Percentiles rank a stretch among this genome's conserved stretches.
These are phyloP conservation scores for Monomorium pharaonis DNA, from an alignment of 1,140 invertebrate genomes.

Conservation along the genomic window DNA sequence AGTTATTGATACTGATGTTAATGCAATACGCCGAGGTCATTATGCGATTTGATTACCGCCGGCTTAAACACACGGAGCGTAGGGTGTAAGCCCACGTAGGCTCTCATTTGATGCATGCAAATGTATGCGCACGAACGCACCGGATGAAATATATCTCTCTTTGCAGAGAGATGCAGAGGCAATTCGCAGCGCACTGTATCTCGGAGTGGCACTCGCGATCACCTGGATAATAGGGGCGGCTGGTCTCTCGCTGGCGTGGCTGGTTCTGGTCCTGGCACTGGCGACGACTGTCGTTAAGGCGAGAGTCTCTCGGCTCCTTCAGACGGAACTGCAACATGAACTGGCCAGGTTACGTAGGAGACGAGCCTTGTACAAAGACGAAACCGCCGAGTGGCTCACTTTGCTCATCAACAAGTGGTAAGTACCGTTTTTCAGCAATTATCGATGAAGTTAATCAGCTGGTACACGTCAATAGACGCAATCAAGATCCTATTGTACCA, in stretches of 20 bases:
- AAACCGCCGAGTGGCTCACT: slow-evolving; percentile 87
- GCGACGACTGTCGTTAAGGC: slow-evolving; percentile 76
- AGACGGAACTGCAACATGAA: slow-evolving; percentile 78
- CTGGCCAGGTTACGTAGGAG: slow-evolving; percentile 82
- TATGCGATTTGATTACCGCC: background rate
- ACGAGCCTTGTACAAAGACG: slow-evolving; percentile 84
- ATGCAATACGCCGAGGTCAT: background rate
- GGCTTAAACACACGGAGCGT: background rate
- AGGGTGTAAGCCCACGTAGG: background rate
- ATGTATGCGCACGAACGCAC: slow-evolving; percentile 9
- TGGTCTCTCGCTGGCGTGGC: slow-evolving; percentile 81
- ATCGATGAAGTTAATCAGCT: background rate
- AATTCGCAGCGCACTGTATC: slow-evolving; percentile 72
- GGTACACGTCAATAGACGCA: background rate
- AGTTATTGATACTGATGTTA: background rate
- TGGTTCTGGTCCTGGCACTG: slow-evolving; percentile 78
- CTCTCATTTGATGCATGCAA: slow-evolving; percentile 14
- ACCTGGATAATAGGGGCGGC: slow-evolving; percentile 80
- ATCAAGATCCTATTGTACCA: background rate
- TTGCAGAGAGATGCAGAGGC: slow-evolving; percentile 77
- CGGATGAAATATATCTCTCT: slow-evolving; percentile 29
- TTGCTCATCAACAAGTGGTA: slow-evolving; percentile 86
- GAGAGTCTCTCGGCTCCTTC: slow-evolving; percentile 76
- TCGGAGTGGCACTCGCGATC: slow-evolving; percentile 72
- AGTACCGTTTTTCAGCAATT: slow-evolving; percentile 55